Evolutionary conservation across 2,888 invertebrate genomes (phyloP).

Genomic region (Brenthis ino): DNA sequence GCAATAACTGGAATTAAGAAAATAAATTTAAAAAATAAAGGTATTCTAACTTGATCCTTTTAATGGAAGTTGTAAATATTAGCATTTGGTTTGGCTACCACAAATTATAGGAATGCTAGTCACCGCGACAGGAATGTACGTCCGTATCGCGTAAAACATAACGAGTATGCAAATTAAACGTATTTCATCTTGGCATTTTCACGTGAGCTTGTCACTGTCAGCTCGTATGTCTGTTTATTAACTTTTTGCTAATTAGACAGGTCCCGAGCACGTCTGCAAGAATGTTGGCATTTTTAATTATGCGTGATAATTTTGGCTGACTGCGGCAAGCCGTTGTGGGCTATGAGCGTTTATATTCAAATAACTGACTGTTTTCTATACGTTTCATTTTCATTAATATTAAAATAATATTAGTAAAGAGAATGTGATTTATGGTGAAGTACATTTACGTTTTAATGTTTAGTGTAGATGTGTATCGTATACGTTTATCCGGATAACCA

Average conservation of each 20-base stretch:
- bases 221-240: conserved; percentile 77
- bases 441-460: too few species aligned
- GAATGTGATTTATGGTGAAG: too few species aligned
- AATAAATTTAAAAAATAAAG: too few species aligned
- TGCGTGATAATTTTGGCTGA: conserved; percentile 59
- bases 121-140: conserved; percentile 24
- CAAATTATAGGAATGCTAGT: conserved; percentile 26
- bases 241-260: conserved; percentile 82
- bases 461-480: too few species aligned
- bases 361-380: not conserved
- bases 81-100: not conserved
- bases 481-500: too few species aligned
- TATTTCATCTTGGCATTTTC: conserved; percentile 80
- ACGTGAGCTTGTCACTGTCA: conserved; percentile 79
- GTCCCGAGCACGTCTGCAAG: conserved; percentile 70
- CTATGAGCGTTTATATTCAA: conserved; percentile 19
- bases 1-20: too few species aligned
- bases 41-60: too few species aligned
- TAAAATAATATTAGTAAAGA: too few species aligned
- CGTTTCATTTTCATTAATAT: not conserved
- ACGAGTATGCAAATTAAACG: conserved; percentile 77
- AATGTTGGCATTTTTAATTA: conserved; percentile 81
- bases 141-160: conserved; percentile 49
- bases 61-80: too few species aligned
- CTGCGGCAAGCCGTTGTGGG: conserved; percentile 28